Evolutionary conservation across 2,797 vertebrate species (phyloP), one percentile per base, ranked within the genome.

Genomic region (Rhinogobio ventralis): DNA sequence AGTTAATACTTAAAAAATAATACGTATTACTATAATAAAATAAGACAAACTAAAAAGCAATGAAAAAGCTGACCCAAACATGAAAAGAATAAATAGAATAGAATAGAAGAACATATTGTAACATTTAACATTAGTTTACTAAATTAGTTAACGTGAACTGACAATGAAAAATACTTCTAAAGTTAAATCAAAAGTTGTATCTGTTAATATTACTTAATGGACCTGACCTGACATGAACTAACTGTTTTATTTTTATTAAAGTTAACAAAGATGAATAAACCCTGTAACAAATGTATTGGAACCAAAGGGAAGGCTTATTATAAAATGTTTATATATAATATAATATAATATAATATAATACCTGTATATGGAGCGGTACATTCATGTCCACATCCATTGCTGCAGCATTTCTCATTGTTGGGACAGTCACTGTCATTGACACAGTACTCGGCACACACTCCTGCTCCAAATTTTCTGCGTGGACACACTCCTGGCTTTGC

Each of bases 401-500:
- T 66, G 90, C 96, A 97, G 92, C 96, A 96, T 88, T 96, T 96
- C 51, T 92, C 7, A 0, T 36, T 1, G 0, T 1, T 4, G 0
- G 91, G 90, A 67, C 96, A 97, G 42, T 95, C 81, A 0, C 62
- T 87, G 92, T 97, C 96, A 0, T 91, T 51, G 0, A 1, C 60
- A 87, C 96, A 96, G 46, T 82, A 88, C 46, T 90, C 93, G 0
- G 87, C 94, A 86, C 93, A 96, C 74, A 86, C 10, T 2, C 91
- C 94, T 1, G 1, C 39, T 5, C 90, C 91, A 83, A 84, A 90
- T 0, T 13, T 74, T 28, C 85, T 86, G 17, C 42, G 81, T 25
- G 96, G 95, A 90, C 95, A 96, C 53, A 89, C 30, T 3, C 95
- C 95, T 0, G 90, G 90, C 69, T 95, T 96, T 6, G 68, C 95